These are phyloP conservation scores for Cyprinodon diabolis DNA, from an alignment of 2,797 vertebrate genomes.

Conservation along the genomic window DNA sequence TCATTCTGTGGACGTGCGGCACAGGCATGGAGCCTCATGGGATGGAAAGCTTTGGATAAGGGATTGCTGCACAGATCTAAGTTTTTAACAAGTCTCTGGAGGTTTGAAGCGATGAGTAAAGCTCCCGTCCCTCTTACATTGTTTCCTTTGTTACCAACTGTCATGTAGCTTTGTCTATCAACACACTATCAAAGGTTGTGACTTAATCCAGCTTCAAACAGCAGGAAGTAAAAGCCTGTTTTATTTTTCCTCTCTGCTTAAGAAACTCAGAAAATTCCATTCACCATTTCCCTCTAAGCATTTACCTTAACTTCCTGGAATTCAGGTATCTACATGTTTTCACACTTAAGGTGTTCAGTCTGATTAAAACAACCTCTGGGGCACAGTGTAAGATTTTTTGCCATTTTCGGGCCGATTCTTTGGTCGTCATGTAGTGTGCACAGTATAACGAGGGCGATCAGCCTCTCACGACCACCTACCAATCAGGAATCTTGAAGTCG, in stretches of 20 bases:
- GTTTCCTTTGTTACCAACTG: slow-evolving; percentile 39
- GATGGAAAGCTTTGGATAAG: slow-evolving; percentile 37
- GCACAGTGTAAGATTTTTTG: too few relatives aligned
- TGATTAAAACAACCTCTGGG: neutral
- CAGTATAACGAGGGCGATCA: too few relatives aligned
- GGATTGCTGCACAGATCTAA: neutral
- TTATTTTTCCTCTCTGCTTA: slow-evolving; percentile 2
- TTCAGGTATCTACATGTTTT: neutral
- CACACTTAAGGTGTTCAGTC: neutral
- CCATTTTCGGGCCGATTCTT: too few relatives aligned
- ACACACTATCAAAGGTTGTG: slow-evolving; percentile 46
- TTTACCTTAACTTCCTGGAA: neutral
- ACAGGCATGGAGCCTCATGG: slow-evolving; percentile 2
- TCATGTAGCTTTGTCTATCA: slow-evolving; percentile 8
- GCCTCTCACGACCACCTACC: too few relatives aligned
- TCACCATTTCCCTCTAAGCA: slow-evolving; percentile 27
- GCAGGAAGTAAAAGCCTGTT: slow-evolving; percentile 35
- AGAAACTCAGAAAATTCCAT: slow-evolving; percentile 24
- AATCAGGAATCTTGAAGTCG: too few relatives aligned
- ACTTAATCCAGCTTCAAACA: slow-evolving; percentile 33
- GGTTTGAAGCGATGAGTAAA: slow-evolving; percentile 19
- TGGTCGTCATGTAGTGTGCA: too few relatives aligned
- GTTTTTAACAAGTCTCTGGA: neutral
- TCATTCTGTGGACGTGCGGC: slow-evolving; percentile 5
- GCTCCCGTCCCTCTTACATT: slow-evolving; percentile 3